Base-by-base conservation (phyloP, 2,113 vertebrate species). In the Redunca redunca region DNA sequence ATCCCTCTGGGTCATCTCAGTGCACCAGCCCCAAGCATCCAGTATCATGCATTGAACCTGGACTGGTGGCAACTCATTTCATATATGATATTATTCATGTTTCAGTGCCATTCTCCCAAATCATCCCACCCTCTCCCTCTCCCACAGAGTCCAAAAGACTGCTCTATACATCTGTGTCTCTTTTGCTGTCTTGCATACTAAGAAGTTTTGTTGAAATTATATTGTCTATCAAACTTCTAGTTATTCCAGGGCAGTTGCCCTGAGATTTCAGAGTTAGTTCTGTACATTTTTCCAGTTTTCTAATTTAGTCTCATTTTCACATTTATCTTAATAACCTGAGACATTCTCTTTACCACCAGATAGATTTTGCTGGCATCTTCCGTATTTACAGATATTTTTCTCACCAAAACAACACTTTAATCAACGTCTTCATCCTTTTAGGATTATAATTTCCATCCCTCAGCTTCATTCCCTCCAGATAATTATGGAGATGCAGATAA, bases 271-370 rank as follows among this genome's bases (percentile, higher is more conserved):
- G n/a, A 96, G 85, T 95, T 81, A 85, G 90, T 85, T 92, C 57
- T 64, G 62, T 36, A 33, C 5, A 33, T 77, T 55, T 67, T 8
- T 36, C 23, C n/a, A 67, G 52, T 91, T 92, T 97, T 94, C 83
- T 95, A 95, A 95, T 90, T 94, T 53, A 96, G 40, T 85, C 30
- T 89, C 50, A 88, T 94, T 95, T 97, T 94, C 82, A 96, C 84
- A 90, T 97, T 96, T 92, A 16, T 77, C 74, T 94, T 92, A 97
- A 92, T 94, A 94, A 92, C 23, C 28, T 2, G 4, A 92, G 50
- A 11, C 19, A n/a, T 7, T 71, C 23, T 93, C 26, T 58, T 26
- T 82, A 43, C 25, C 53, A 62, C 26, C 52, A 84, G 88, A 43
- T 43, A 84, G 62, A 88, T 86, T 83, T 88, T 95, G 40, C n/a